Percentiles rank a stretch among this genome's conserved stretches.
Conservation (phyloP, 1,140 invertebrate genomes). For the Coelopa frigida region DNA sequence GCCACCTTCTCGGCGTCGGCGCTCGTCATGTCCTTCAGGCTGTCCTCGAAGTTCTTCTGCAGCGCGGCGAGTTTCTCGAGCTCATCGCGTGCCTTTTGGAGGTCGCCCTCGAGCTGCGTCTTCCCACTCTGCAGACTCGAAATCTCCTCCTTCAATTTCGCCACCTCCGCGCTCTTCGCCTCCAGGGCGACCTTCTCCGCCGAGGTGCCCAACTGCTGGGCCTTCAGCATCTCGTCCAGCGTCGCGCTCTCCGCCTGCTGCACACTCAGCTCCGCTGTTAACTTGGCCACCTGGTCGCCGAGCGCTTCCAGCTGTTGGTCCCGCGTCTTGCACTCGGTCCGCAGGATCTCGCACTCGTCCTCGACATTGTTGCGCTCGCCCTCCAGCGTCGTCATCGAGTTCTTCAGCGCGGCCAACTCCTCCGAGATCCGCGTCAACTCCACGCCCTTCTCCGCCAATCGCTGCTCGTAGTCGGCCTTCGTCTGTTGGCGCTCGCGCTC, state of each 20-base stretch:
- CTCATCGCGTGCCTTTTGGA: constrained; percentile 35
- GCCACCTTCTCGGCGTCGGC: neutral
- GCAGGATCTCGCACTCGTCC: constrained; percentile 30
- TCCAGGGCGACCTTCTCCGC: constrained; percentile 13
- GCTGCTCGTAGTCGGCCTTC: constrained; percentile 15
- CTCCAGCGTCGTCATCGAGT: constrained; percentile 19
- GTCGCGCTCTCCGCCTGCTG: constrained; percentile 37
- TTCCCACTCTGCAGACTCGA: constrained; percentile 30
- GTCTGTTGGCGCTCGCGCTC: constrained; percentile 26
- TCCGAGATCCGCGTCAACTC: constrained; percentile 16
- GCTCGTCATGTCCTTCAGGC: constrained; percentile 59
- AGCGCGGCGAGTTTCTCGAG: constrained; percentile 36
- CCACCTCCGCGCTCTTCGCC: constrained; percentile 5
- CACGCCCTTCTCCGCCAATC: constrained; percentile 21
- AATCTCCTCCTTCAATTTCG: constrained; percentile 11
- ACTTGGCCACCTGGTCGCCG: constrained; percentile 23
- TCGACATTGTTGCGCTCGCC: constrained; percentile 22
- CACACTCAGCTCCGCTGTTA: constrained; percentile 40
- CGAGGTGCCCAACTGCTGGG: constrained; percentile 16
- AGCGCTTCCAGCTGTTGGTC: constrained; percentile 29
- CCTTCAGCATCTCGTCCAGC: constrained; percentile 34
- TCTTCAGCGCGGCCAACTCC: constrained; percentile 20
- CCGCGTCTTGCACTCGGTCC: constrained; percentile 24
- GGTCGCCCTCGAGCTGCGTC: constrained; percentile 32
- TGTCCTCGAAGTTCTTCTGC: constrained; percentile 65